A percentile compares a stretch with the other conserved stretches of the same genome.
phyloP scores from a whole-genome alignment of 92 coral and sea anemone genomes.

The Metridium senile region DNA sequence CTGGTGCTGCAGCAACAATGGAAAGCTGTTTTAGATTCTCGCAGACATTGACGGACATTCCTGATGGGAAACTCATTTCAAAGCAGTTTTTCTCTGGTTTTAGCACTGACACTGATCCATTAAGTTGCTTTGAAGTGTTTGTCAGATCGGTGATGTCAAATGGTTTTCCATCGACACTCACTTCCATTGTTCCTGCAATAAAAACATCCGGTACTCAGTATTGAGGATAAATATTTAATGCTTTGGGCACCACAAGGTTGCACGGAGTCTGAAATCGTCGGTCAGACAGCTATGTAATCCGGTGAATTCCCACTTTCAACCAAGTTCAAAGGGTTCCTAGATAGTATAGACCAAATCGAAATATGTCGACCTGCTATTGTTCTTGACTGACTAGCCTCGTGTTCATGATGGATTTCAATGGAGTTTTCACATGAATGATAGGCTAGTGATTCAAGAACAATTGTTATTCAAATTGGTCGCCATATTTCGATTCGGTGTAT shows the following conservation, averaged over 20 bases:
- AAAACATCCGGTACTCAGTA: not conserved
- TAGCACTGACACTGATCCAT: constrained; percentile 40
- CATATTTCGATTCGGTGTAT: too few species aligned
- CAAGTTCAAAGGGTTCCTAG: too few species aligned
- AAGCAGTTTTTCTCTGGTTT: constrained; percentile 19
- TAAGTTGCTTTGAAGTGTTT: constrained; percentile 9
- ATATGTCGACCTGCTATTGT: too few species aligned
- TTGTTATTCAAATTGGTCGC: too few species aligned
- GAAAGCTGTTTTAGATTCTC: constrained; percentile 13
- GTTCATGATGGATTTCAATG: too few species aligned
- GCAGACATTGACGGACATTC: constrained; percentile 7
- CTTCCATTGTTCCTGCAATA: constrained; percentile 40
- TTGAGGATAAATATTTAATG: not conserved
- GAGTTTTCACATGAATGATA: too few species aligned
- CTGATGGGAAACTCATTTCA: constrained; percentile 24
- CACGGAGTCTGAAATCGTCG: too few species aligned
- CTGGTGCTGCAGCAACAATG: constrained; percentile 35
- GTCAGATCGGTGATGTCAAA: constrained; percentile 27
- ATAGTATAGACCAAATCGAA: too few species aligned
- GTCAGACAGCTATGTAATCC: too few species aligned
- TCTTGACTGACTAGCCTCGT: too few species aligned
- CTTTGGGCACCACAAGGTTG: not conserved
- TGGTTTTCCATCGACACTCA: constrained; percentile 36
- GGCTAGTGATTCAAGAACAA: too few species aligned
- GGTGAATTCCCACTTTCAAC: too few species aligned